Percentiles rank a stretch among this genome's conserved stretches.
phyloP scores from a whole-genome alignment of 2,888 invertebrate genomes.

The Coremacera marginata region DNA sequence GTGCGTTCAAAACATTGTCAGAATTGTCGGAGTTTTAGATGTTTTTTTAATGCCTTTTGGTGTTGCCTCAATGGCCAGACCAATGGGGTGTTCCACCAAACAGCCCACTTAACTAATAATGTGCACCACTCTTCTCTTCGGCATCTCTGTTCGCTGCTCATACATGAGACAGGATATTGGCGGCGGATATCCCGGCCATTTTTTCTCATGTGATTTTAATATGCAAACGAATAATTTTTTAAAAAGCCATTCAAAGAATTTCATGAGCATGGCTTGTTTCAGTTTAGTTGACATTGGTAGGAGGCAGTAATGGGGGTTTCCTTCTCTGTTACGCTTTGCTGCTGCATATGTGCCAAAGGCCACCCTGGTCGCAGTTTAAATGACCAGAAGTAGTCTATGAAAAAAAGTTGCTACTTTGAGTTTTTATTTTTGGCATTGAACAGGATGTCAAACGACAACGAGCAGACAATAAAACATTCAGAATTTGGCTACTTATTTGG shows the following conservation, averaged over 20 bases:
- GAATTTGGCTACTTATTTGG: constrained; percentile 34
- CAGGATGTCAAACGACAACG: constrained; percentile 31
- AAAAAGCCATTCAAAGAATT: constrained; percentile 25
- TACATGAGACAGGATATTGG: constrained; percentile 58
- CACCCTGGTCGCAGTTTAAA: background rate
- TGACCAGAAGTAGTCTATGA: constrained; percentile 33
- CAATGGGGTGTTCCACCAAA: constrained; percentile 39
- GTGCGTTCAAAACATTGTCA: background rate
- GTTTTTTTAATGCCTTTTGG: constrained; percentile 7
- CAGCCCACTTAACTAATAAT: constrained; percentile 53
- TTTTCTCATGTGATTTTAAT: constrained; percentile 65
- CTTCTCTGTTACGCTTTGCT: background rate
- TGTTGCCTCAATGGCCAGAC: constrained; percentile 20
- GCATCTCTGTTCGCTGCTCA: background rate
- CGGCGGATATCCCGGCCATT: constrained; percentile 63
- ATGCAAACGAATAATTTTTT: constrained; percentile 55
- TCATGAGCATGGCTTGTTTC: constrained; percentile 27
- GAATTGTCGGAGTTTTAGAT: background rate
- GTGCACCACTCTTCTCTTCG: constrained; percentile 4
- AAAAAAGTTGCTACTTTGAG: background rate
- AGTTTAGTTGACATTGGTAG: background rate
- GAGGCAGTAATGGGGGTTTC: background rate
- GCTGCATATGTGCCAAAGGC: constrained; percentile 19
- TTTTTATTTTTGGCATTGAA: constrained; percentile 34
- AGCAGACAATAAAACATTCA: constrained; percentile 31